Conservation (phyloP, 64 coral and sea anemone genomes). For the Catalaphyllia jardinei region DNA sequence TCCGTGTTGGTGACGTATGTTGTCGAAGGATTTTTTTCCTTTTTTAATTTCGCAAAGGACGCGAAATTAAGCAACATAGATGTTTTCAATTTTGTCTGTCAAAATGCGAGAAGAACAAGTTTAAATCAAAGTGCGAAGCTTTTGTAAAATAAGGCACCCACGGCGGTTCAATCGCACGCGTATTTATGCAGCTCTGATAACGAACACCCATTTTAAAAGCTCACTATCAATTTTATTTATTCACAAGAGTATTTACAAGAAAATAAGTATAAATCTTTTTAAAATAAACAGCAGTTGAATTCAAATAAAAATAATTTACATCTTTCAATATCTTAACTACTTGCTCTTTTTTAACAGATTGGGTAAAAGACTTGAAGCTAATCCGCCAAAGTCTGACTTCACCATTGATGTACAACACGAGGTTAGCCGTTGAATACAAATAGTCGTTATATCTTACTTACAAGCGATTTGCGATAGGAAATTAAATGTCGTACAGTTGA, state of each 20-base stretch:
- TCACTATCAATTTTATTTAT: not conserved
- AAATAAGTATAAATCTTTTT: not conserved
- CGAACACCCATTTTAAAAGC: not conserved
- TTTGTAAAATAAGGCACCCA: too few relatives aligned
- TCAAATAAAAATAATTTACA: not conserved
- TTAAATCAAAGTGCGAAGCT: too few relatives aligned
- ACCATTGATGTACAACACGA: slow-evolving; percentile 96
- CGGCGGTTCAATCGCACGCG: too few relatives aligned
- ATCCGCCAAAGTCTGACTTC: slow-evolving; percentile 73
- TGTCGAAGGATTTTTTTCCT: too few relatives aligned
- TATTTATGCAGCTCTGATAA: too few relatives aligned
- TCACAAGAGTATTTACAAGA: not conserved
- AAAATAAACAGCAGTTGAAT: slow-evolving; percentile 4
- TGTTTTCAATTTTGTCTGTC: not conserved
- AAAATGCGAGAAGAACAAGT: not conserved
- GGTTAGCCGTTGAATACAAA: slow-evolving; percentile 39
- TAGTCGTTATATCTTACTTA: not conserved
- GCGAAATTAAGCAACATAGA: not conserved
- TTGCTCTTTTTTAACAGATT: slow-evolving; percentile 4
- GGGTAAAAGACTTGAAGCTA: slow-evolving; percentile 53
- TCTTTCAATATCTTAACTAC: not conserved
- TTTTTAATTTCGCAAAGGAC: too few relatives aligned
- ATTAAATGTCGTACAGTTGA: not conserved
- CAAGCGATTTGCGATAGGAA: not conserved
- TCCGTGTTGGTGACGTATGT: too few relatives aligned